Conservation (phyloP, 2,113 vertebrate genomes). For the Oncorhynchus kisutch region DNA sequence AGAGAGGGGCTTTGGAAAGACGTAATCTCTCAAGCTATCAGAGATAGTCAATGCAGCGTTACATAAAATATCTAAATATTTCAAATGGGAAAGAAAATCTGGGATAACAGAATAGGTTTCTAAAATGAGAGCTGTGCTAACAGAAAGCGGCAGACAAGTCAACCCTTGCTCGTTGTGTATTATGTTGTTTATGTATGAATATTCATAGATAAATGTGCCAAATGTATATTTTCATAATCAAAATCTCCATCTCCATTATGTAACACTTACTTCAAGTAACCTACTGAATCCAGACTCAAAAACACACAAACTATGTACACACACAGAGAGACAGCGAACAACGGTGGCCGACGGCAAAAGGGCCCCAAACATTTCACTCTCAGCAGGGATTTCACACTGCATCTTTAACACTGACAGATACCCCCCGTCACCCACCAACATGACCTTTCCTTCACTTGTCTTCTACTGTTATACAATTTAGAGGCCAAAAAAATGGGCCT, state of each 20-base stretch:
- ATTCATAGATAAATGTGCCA: background rate
- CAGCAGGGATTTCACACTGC: no score
- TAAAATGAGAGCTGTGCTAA: constrained; percentile 29
- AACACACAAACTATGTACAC: background rate
- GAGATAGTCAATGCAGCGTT: background rate
- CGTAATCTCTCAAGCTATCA: background rate
- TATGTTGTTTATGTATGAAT: background rate
- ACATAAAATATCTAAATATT: constrained; percentile 24
- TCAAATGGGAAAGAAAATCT: constrained; percentile 14
- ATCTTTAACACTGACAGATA: background rate
- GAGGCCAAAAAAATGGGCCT: no score
- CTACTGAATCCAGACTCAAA: background rate
- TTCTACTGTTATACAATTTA: background rate
- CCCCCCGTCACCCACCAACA: background rate
- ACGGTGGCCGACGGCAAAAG: no score
- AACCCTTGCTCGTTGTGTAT: background rate
- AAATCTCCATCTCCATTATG: no score
- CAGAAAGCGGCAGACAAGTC: constrained; percentile 12
- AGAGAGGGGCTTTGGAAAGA: background rate
- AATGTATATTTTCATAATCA: background rate
- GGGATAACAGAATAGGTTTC: constrained; percentile 41
- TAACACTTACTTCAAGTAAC: background rate
- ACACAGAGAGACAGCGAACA: no score
- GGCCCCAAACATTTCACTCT: no score
- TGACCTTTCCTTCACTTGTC: background rate